Base-by-base conservation (phyloP, 2,888 invertebrate species). In the Suillia variegata region DNA sequence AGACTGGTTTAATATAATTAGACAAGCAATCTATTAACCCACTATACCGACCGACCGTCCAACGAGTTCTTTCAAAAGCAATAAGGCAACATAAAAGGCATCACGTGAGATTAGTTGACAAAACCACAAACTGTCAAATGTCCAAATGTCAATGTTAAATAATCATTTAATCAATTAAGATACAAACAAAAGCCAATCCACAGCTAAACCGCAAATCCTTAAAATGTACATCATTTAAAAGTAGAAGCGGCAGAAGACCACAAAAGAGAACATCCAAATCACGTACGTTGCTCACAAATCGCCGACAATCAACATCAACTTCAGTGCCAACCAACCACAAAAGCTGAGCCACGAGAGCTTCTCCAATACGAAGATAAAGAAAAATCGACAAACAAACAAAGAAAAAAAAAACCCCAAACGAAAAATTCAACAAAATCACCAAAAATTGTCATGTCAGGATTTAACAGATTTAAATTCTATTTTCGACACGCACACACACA, bases 401-500 rank as follows among this genome's bases (percentile, higher is more conserved):
- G 33, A 49, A 50, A 42, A 49, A 54, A 18, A 62, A 62, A 65
- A 67, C 67, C 63, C 62, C 62, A 58, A 55, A 38, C 62, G 57
- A 62, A 50, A 62, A 65, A 12, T 24, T 17, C 42, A 48, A 59
- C 65, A 67, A 58, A 67, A 62, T 67, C 68, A 68, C 65, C 67
- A 58, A 64, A 63, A 71, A 71, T 69, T 71, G 73, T 71, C 71
- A 71, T 73, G 71, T 70, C 65, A 65, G 68, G 73, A 74, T 66
- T 73, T 73, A 73, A 67, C 66, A 68, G 74, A 73, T 74, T 73
- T 71, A 73, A 73, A 74, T 73, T 74, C 74, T 70, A 73, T 74
- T 73, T 70, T 67, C 65, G 64, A 67, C 67, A 58, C 58, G 62
- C 54, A 55, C 56, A 61, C 54, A 58, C 59, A 13, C 47, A 24